Percentiles rank a stretch among this genome's conserved stretches.
Evolutionary conservation across 1,140 invertebrate species (phyloP).

Genomic region (Drosophila yakuba): DNA sequence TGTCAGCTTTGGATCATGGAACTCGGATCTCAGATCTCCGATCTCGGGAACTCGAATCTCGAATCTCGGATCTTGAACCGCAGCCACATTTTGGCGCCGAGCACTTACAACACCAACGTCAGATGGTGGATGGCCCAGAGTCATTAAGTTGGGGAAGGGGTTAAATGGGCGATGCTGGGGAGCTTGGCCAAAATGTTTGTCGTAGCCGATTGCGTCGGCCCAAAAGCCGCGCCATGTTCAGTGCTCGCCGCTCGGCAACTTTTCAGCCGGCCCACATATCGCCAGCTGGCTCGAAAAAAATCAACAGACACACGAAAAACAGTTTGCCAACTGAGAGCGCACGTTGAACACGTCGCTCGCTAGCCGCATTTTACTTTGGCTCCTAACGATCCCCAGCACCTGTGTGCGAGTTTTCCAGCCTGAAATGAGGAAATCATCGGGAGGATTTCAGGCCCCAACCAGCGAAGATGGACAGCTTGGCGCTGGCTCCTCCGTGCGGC

Average conservation of each 20-base stretch:
- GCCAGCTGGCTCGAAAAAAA: slow-evolving; percentile 18
- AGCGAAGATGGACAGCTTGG: background rate
- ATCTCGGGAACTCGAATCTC: background rate
- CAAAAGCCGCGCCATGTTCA: slow-evolving; percentile 22
- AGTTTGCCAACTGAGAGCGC: slow-evolving; percentile 59
- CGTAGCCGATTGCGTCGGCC: slow-evolving; percentile 44
- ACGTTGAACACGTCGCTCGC: slow-evolving; percentile 56
- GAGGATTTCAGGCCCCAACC: slow-evolving; percentile 12
- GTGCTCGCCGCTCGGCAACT: slow-evolving; percentile 41
- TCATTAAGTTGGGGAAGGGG: slow-evolving; percentile 3
- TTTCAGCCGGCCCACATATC: slow-evolving; percentile 24
- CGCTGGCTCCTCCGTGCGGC: slow-evolving; percentile 61
- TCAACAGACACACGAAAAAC: slow-evolving; percentile 47
- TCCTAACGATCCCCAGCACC: background rate
- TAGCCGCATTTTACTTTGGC: slow-evolving; percentile 11
- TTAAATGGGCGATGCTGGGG: slow-evolving; percentile 29
- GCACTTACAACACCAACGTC: slow-evolving; percentile 35
- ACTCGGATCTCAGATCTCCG: background rate
- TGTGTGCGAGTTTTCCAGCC: slow-evolving; percentile 14
- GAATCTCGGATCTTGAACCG: slow-evolving; percentile 39
- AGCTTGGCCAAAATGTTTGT: slow-evolving; percentile 45
- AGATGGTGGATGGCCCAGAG: slow-evolving; percentile 5
- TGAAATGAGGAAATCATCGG: slow-evolving; percentile 19
- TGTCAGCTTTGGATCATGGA: slow-evolving; percentile 19
- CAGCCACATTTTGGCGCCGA: slow-evolving; percentile 31